Evolutionary conservation across 2,888 invertebrate genomes (phyloP), one percentile per base, ranked within the genome.

Genomic region (Acanthosepion lycidas): DNA sequence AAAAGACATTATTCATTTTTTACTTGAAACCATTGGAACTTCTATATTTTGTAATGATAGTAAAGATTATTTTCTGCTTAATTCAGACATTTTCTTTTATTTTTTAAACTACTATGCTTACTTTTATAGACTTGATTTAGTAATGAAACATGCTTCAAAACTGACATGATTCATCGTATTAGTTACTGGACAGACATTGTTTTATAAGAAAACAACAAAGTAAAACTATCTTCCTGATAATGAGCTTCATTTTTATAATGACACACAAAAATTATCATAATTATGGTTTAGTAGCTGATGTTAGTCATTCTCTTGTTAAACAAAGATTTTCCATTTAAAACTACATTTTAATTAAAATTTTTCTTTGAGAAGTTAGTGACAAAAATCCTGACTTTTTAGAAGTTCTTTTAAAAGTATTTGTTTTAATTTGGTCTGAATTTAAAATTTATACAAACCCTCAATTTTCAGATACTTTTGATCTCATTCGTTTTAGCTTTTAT

Each of bases 381-480:
- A 78, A 78, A 78, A 33, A 78, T 78, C 33, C 18, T 78, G 78
- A 9, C n/a, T 78, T 78, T 78, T 78, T n/a, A 12, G 12, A 8
- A n/a, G n/a, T 78, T 78, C 78, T 78, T 78, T 78, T 78, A n/a
- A 78, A n/a, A n/a, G 33, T 33, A 78, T 78, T 78, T 78, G 78
- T 78, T 78, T 33, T 33, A 78, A 78, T 78, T 78, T 78, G n/a
- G n/a, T 78, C 33, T 78, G n/a, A 33, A 78, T 78, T 78, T 78
- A 78, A 78, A n/a, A 78, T 78, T 78, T 78, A 78, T n/a, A 78
- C n/a, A 78, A 78, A 78, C 78, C 78, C 33, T 78, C 78, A 78
- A 78, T 78, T 78, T 78, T 78, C n/a, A n/a, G 78, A 33, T 78
- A 78, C 78, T 78, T 78, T 78, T 78, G 78, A 78, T 78, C 78